phyloP scores from a whole-genome alignment of 92 coral and sea anemone genomes.

The Heteractis magnifica region DNA sequence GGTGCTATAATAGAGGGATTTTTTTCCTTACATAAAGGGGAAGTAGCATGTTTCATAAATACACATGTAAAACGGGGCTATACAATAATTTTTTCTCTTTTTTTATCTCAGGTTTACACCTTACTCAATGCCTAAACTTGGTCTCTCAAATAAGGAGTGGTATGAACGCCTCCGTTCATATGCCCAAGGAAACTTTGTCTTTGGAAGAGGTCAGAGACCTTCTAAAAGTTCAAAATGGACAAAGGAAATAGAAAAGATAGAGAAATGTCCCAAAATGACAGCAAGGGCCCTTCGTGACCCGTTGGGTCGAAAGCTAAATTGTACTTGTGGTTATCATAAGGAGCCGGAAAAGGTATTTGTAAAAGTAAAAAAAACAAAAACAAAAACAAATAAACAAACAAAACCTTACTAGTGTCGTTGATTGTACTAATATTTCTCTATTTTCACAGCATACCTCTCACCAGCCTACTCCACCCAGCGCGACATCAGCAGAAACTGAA shows the following conservation, averaged over 20 bases:
- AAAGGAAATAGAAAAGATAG: conserved; percentile 1
- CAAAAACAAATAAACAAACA: background rate
- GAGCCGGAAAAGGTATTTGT: background rate
- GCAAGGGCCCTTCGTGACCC: background rate
- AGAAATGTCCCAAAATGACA: conserved; percentile 17
- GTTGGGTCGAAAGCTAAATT: background rate
- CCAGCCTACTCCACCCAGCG: background rate
- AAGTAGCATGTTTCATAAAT: no score
- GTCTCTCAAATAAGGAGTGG: conserved; percentile 11
- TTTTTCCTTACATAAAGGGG: no score
- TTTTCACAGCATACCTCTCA: background rate
- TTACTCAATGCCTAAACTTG: conserved; percentile 17
- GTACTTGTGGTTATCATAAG: background rate
- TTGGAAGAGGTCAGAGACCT: conserved; percentile 35
- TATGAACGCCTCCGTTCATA: conserved; percentile 2
- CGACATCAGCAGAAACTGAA: background rate
- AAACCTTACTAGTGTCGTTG: background rate
- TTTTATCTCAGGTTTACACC: background rate
- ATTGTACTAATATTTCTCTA: background rate
- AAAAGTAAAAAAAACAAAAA: no score
- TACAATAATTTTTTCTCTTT: no score
- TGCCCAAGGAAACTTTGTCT: conserved; percentile 20
- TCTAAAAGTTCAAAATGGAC: conserved; percentile 14
- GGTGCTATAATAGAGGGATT: no score
- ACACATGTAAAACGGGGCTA: no score